Conservation (phyloP, 2,888 invertebrate genomes). For the Pollenia griseotomentosa region DNA sequence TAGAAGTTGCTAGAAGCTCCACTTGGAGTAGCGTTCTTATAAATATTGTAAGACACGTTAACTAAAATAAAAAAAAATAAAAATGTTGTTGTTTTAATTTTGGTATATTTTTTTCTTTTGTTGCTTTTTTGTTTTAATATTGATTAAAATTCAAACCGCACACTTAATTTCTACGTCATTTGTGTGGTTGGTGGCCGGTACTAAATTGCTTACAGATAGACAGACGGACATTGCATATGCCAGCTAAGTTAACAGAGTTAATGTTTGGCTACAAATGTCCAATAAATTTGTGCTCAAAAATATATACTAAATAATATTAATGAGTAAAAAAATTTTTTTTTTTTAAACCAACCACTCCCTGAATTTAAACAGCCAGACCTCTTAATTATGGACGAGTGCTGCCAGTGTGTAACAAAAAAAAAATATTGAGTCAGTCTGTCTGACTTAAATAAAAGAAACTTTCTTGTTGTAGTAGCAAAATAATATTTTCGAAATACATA, state of each 20-base stretch:
- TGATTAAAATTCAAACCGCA: constrained; percentile 68
- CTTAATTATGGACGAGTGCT: constrained; percentile 49
- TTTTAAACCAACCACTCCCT: constrained; percentile 55
- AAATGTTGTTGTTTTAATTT: constrained; percentile 38
- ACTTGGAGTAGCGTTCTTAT: no score
- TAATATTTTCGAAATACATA: no score
- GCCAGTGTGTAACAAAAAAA: constrained; percentile 53
- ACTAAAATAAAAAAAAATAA: no score
- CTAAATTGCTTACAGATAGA: background rate
- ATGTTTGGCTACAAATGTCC: constrained; percentile 34
- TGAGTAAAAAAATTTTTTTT: constrained; percentile 27
- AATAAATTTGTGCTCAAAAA: constrained; percentile 26
- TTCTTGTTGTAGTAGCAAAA: background rate
- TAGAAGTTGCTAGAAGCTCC: no score
- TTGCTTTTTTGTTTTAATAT: background rate
- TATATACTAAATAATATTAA: constrained; percentile 20
- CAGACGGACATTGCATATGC: background rate
- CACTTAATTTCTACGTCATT: constrained; percentile 67
- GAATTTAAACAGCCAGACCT: constrained; percentile 42
- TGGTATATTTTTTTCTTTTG: background rate
- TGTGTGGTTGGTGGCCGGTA: constrained; percentile 21
- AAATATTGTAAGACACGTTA: no score
- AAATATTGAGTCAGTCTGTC: constrained; percentile 26
- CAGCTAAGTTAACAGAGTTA: constrained; percentile 21
- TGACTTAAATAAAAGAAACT: background rate